Evolutionary conservation across 1,140 invertebrate species (phyloP).

Genomic region (Thaumatotibia leucotreta): DNA sequence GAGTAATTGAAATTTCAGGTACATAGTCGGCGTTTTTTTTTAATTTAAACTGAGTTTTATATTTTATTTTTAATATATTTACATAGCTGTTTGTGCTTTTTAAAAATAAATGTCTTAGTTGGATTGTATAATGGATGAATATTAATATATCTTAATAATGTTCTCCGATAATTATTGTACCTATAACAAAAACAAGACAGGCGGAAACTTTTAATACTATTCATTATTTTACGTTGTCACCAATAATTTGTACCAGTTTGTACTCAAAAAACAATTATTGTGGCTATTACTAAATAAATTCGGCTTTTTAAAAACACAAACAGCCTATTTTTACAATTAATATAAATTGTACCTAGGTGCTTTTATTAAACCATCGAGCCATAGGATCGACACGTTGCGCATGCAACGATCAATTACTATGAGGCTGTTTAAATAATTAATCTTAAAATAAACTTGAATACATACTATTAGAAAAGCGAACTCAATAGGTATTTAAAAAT

Average conservation of each 20-base stretch:
- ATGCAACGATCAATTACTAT: not conserved
- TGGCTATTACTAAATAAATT: slow-evolving; percentile 5
- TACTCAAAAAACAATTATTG: not conserved
- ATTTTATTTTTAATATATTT: slow-evolving; percentile 49
- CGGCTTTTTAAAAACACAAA: slow-evolving; percentile 19
- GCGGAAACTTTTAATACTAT: not conserved
- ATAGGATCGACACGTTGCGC: not conserved
- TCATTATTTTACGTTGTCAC: not conserved
- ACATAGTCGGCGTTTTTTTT: slow-evolving; percentile 63
- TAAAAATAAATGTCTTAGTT: slow-evolving; percentile 34
- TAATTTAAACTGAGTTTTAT: slow-evolving; percentile 61
- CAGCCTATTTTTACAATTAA: slow-evolving; percentile 16
- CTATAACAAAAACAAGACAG: not conserved
- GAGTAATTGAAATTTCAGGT: slow-evolving; percentile 73
- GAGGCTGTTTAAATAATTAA: not conserved
- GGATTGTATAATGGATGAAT: slow-evolving; percentile 11
- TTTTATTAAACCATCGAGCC: slow-evolving; percentile 19
- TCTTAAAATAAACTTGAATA: not conserved
- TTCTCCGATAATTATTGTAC: not conserved
- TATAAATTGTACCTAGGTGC: slow-evolving; percentile 63
- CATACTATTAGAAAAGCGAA: not conserved
- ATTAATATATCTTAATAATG: not conserved
- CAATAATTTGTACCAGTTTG: not conserved
- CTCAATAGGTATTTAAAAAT: not conserved
- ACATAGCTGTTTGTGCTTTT: slow-evolving; percentile 41